Percentiles rank a stretch among this genome's conserved stretches.
Evolutionary conservation across 2,113 vertebrate genomes (phyloP).

Genomic region (Tetraodon nigroviridis): DNA sequence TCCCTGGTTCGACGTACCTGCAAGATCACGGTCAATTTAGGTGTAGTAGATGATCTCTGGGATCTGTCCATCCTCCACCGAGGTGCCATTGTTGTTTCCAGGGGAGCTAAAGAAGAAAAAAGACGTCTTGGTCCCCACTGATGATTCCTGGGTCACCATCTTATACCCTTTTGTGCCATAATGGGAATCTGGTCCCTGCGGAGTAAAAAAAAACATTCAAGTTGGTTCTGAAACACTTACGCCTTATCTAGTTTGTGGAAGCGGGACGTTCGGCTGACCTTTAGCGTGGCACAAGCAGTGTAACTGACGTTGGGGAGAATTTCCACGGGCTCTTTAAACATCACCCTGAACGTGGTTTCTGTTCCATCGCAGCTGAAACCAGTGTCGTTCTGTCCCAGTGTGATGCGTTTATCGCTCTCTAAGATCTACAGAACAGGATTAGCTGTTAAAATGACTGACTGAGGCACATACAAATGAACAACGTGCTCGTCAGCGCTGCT

Average conservation of each 20-base stretch:
- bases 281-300: constrained; percentile 89
- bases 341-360: constrained; percentile 88
- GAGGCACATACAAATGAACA: background rate
- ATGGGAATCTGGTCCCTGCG: constrained; percentile 90
- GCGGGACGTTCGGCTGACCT: constrained; percentile 66
- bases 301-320: constrained; percentile 89
- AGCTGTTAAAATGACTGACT: background rate
- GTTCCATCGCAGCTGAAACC: constrained; percentile 93
- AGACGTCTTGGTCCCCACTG: constrained; percentile 85
- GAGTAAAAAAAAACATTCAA: background rate
- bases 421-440: constrained; percentile 76
- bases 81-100: constrained; percentile 94
- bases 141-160: constrained; percentile 84
- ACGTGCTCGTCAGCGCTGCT: background rate
- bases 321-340: constrained; percentile 94
- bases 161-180: constrained; percentile 93
- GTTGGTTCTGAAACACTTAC: background rate
- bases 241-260: too few relatives aligned
- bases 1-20: constrained; percentile 40
- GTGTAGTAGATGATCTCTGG: constrained; percentile 95
- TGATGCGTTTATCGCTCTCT: constrained; percentile 89
- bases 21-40: constrained; percentile 48
- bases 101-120: constrained; percentile 92
- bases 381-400: constrained; percentile 88
- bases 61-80: constrained; percentile 94